Evolutionary conservation across 1,140 invertebrate genomes (phyloP).

Genomic region (Meloidogyne chitwoodi): DNA sequence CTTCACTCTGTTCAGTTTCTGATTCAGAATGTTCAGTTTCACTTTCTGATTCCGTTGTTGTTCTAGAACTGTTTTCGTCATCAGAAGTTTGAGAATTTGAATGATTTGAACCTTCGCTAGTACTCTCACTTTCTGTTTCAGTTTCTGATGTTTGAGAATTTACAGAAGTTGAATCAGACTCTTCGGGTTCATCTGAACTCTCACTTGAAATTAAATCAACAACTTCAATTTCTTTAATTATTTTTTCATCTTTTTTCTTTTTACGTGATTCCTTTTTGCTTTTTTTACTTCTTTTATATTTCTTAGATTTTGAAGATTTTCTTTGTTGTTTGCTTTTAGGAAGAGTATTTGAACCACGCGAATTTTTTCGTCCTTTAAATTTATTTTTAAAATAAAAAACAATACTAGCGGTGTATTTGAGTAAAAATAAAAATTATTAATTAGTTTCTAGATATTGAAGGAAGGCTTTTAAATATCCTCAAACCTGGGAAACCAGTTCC

Average conservation of each 20-base stretch:
- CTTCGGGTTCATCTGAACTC: background rate
- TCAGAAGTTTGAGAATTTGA: background rate
- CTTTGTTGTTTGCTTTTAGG: too few relatives aligned
- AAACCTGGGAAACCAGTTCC: too few relatives aligned
- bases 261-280: background rate
- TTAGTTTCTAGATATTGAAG: too few relatives aligned
- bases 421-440: too few relatives aligned
- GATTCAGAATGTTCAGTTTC: background rate
- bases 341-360: background rate
- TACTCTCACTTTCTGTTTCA: background rate
- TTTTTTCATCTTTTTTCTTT: background rate
- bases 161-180: too few relatives aligned
- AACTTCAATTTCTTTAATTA: background rate
- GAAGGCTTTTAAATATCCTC: too few relatives aligned
- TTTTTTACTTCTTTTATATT: background rate
- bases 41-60: background rate
- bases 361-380: background rate
- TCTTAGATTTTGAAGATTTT: too few relatives aligned
- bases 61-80: background rate
- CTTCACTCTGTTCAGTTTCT: background rate
- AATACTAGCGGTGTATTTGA: too few relatives aligned
- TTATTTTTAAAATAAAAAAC: too few relatives aligned
- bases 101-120: background rate
- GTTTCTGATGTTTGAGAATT: background rate
- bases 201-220: background rate